phyloP scores from a whole-genome alignment of 2,888 invertebrate species.

The Anoncus sp. region DNA sequence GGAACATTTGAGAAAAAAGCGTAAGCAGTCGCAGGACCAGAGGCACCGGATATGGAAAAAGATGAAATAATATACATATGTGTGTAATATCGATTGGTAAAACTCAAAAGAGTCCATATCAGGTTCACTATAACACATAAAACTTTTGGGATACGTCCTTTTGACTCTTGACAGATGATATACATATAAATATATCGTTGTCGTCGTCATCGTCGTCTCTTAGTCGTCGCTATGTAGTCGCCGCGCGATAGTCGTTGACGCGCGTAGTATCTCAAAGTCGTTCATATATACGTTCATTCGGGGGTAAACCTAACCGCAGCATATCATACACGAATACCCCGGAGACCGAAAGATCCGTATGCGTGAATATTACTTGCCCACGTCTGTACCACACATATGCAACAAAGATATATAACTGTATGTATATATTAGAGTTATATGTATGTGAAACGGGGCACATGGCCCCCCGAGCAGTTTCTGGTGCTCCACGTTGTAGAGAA shows the following conservation, averaged over 20 bases:
- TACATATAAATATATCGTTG: conserved; percentile 14
- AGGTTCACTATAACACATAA: background rate
- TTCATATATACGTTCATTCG: conserved; percentile 45
- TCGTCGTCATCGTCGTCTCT: conserved; percentile 2
- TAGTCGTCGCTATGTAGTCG: background rate
- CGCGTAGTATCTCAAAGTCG: conserved; percentile 36
- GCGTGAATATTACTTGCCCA: conserved; percentile 59
- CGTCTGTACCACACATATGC: conserved; percentile 34
- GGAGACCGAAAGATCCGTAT: conserved; percentile 40
- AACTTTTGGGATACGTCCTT: background rate
- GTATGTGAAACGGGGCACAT: conserved; percentile 56
- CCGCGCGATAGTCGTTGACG: conserved; percentile 7
- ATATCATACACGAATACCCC: conserved; percentile 47
- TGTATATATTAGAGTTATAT: conserved; percentile 24
- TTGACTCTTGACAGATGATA: background rate
- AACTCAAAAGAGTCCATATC: background rate
- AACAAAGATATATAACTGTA: background rate
- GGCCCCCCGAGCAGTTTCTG: conserved; percentile 58
- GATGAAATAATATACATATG: conserved; percentile 19
- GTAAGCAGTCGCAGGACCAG: conserved; percentile 27
- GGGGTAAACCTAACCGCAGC: conserved; percentile 37
- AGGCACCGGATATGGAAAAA: conserved; percentile 48
- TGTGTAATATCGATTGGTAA: background rate
- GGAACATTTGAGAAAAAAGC: conserved; percentile 50
- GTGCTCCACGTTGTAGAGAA: conserved; percentile 38